Evolutionary conservation across 2,113 vertebrate genomes (phyloP), one percentile per base, ranked within the genome.

Genomic region (Cyanocitta stelleri): DNA sequence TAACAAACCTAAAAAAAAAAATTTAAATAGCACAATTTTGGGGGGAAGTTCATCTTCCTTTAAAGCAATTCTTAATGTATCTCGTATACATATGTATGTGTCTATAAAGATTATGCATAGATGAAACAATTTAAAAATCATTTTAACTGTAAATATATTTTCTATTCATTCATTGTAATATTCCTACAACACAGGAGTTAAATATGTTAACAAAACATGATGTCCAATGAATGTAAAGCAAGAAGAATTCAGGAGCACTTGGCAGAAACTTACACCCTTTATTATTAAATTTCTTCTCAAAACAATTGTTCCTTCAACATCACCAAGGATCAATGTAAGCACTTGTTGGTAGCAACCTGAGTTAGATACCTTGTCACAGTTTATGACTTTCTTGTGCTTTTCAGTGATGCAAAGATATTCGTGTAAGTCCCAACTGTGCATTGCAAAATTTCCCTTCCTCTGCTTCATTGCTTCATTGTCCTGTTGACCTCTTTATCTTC

Each of bases 351-450:
- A 52, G 54, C n/a, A 52, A 13, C 27, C 54, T 11, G 33, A 80
- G 61, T 1, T 58, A n/a, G 67, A 33, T 20, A 9, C 27, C 4
- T 39, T 68, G 59, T 61, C 66, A 64, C 13, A 46, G 44, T 44
- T 43, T 83, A 10, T 4, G 7, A 13, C 9, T 77, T 33, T 58
- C 15, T 16, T 41, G 10, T 43, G 52, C 51, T 83, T 71, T 88
- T 63, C 46, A 63, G 39, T 35, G 22, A 51, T 22, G 23, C 55
- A 30, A 71, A 81, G 27, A 23, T 41, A 29, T 3, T 51, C 0
- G 0, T 67, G 11, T 30, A 26, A 48, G 32, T 59, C 69, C 67
- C 29, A 49, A 3, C 18, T 1, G 2, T 3, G 27, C 3, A 1
- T 33, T 61, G 26, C 22, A 51, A 59, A 43, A 22, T 23, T 44